Percentiles rank a stretch among this genome's conserved stretches.
Conservation (phyloP, 2,113 vertebrate species). For the Passer montanus region DNA sequence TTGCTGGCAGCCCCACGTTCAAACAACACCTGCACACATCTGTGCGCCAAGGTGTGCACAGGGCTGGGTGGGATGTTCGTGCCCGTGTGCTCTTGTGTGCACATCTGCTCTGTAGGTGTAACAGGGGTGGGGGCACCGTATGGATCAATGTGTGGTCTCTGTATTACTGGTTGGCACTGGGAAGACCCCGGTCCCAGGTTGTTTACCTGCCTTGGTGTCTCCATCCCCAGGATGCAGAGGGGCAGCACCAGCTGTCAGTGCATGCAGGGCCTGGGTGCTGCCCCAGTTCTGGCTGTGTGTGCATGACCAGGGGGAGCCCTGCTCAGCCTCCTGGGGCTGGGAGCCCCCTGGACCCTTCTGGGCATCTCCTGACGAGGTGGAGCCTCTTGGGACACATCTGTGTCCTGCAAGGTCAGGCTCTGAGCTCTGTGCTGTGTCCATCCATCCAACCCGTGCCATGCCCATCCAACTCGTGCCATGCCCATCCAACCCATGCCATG, state of each 20-base stretch:
- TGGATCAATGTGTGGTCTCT: rapidly evolving
- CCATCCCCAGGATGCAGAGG: neutral
- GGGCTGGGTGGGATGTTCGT: neutral
- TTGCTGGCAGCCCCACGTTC: neutral
- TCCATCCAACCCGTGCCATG: neutral
- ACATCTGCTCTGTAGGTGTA: rapidly evolving
- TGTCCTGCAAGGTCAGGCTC: neutral
- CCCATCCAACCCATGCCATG: neutral
- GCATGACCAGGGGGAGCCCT: neutral
- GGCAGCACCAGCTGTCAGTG: neutral
- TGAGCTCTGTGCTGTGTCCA: neutral
- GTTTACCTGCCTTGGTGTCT: neutral
- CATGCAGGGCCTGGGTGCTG: neutral
- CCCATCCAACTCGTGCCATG: neutral
- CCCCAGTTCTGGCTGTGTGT: rapidly evolving
- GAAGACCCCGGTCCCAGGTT: rapidly evolving
- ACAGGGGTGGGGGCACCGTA: rapidly evolving
- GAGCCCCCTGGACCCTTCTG: rapidly evolving
- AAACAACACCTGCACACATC: neutral
- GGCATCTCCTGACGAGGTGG: neutral
- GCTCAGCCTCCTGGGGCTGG: neutral
- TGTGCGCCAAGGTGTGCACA: neutral
- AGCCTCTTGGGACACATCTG: neutral
- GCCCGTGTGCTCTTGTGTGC: rapidly evolving
- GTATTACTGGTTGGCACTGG: neutral